Conservation (phyloP, 2,113 vertebrate genomes). For the Hippocampus abdominalis region DNA sequence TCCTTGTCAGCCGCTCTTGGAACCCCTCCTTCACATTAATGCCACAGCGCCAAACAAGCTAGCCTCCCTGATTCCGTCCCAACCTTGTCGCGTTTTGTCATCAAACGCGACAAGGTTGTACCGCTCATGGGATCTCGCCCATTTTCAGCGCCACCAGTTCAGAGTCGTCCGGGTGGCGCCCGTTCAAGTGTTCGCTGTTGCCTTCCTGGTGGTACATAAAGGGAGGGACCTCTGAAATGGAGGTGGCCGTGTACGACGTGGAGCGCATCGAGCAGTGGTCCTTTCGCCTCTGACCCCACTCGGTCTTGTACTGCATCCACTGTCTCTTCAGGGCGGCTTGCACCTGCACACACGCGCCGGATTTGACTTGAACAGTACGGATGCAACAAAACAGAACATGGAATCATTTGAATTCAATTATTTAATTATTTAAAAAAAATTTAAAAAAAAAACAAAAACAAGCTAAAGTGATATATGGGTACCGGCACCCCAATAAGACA, state of each 20-base stretch:
- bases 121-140: slow-evolving; percentile 77
- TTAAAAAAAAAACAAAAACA: too few species aligned
- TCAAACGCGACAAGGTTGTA: not conserved
- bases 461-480: too few species aligned
- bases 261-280: slow-evolving; percentile 81
- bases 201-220: slow-evolving; percentile 84
- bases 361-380: not conserved
- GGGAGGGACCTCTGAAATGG: slow-evolving; percentile 81
- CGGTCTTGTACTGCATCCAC: slow-evolving; percentile 85
- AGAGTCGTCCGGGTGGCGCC: slow-evolving; percentile 73
- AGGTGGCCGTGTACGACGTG: slow-evolving; percentile 83
- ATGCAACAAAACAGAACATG: not conserved
- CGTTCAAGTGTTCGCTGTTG: slow-evolving; percentile 77
- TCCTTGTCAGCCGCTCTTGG: not conserved
- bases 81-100: not conserved
- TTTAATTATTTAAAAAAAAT: too few species aligned
- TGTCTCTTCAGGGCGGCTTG: slow-evolving; percentile 87
- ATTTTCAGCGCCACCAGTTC: slow-evolving; percentile 82
- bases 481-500: too few species aligned
- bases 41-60: not conserved
- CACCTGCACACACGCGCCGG: slow-evolving; percentile 69
- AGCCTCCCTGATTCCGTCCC: not conserved
- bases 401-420: not conserved
- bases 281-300: slow-evolving; percentile 83
- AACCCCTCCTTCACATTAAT: not conserved